A percentile compares a stretch with the other conserved stretches of the same genome.
phyloP scores from a whole-genome alignment of 2,888 invertebrate species.

The Digitonthophagus gazella region DNA sequence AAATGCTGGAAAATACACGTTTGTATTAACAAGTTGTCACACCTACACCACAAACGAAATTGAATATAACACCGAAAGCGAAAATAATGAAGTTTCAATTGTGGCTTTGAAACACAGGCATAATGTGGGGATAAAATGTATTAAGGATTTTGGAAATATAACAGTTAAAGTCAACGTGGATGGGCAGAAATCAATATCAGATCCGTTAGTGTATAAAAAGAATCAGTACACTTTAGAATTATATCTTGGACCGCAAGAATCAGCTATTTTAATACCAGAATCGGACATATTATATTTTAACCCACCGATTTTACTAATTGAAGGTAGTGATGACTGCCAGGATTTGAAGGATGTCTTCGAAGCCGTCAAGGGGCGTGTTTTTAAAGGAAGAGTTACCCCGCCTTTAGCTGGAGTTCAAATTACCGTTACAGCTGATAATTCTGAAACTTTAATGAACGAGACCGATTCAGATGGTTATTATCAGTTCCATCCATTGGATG shows the following conservation, averaged over 20 bases:
- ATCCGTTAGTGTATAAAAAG: constrained; percentile 37
- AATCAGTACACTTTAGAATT: constrained; percentile 50
- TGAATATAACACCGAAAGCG: constrained; percentile 50
- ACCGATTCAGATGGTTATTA: constrained; percentile 75
- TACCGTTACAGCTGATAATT: constrained; percentile 51
- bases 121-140: constrained; percentile 39
- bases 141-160: constrained; percentile 40
- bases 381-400: constrained; percentile 69
- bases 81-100: constrained; percentile 44
- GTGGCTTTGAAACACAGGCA: constrained; percentile 45
- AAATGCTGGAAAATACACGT: constrained; percentile 64
- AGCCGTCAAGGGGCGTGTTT: constrained; percentile 49
- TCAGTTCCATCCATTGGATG: constrained; percentile 81
- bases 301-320: constrained; percentile 59
- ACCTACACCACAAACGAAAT: constrained; percentile 56
- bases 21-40: constrained; percentile 80
- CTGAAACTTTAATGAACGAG: constrained; percentile 50
- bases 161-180: constrained; percentile 35
- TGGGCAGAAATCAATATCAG: constrained; percentile 34
- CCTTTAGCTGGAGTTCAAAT: constrained; percentile 60
- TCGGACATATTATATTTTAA: constrained; percentile 73
- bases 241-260: constrained; percentile 54
- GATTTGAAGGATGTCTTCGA: constrained; percentile 59
- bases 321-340: constrained; percentile 67
- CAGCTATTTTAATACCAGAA: constrained; percentile 62